Base-by-base conservation (phyloP, 2,113 vertebrate genomes). In the Isurus oxyrinchus region DNA sequence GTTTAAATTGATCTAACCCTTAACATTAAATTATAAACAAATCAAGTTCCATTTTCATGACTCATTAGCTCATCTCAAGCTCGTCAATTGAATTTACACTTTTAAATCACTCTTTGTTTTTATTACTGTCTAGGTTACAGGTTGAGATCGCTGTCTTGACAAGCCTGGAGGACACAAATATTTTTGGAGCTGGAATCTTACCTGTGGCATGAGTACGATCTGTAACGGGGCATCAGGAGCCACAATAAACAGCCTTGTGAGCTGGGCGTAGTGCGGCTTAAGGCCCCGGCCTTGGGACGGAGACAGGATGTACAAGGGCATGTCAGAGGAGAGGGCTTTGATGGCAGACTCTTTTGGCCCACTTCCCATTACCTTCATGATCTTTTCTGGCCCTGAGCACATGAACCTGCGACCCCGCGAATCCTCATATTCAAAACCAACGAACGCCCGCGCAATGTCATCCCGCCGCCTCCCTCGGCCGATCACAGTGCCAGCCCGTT, bases 381-480 rank as follows among this genome's bases (percentile, higher is more conserved):
- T 97, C 97, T 99, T 99, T 90, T 99, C 99, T 5, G 99, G 99
- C 16, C 99, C 99, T 0, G 99, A 99, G 97, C 99, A 99, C 97
- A 99, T 98, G 97, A 99, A 99, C 95, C 99, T 98, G 31, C 99
- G 98, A 0, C 99, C 99, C 61, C 99, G 98, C 44, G 99, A 98
- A 0, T 99, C 99, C 97, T 99, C 99, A 0, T 99, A 99, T 63
- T 99, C 99, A 8, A 99, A 99, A 0, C 99, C 99, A n/a, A 99
- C 99, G 2, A 99, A 99, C 35, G 99, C 98, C 31, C 99, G 98
- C 3, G 99, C 99, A 96, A 99, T 98, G 67, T 99, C 99, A 0
- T 99, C 99, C 96, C 99, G 97, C 44, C 99, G 97, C 69, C 99
- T 98, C 79, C 99, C 98, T 96, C 99, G 97, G 0, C 99, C 99